Evolutionary conservation across 2,888 invertebrate species (phyloP), one percentile per base, ranked within the genome.

Genomic region (Pollenia amentaria): DNA sequence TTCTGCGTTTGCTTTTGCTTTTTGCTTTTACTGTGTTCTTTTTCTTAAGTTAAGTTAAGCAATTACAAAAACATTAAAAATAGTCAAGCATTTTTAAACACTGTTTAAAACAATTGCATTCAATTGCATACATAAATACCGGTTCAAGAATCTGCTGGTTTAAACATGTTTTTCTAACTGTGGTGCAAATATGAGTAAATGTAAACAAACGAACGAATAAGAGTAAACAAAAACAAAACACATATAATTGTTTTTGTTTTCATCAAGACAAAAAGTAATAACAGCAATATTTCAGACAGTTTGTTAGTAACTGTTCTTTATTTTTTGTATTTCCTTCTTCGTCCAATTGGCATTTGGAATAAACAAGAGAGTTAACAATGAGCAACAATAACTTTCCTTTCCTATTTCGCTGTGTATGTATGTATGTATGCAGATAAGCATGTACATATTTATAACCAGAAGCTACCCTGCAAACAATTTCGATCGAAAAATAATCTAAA

Each of bases 331-430:
- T 76, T 79, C 53, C 83, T 73, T 75, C 67, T 73, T 51, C 73
- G 67, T 73, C 51, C 78, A 78, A 84, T 75, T 84, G 78, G 78
- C 78, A 84, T 84, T 75, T 79, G 67, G 73, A 79, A 60, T 78
- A 78, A 78, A 38, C 60, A 79, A 82, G 46, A 48, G 16, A 51
- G 48, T 16, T 21, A 60, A 67, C 65, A 57, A 76, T 60, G 48
- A 60, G 48, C 42, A 21, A 6, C 0, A 44, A 18, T 48, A 83
- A 77, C 70, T 78, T 84, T 84, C 77, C 65, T 78, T 78, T 84
- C 64, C 29, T 57, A 72, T 65, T 65, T 77, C 48, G 29, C 46
- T 55, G 62, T 72, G 16, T 51, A 38, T 3, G 16, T 51, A 16
- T 16, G 12, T n/a, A 29, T n/a, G n/a, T 67, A 67, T n/a, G 51